phyloP scores from a whole-genome alignment of 2,888 invertebrate genomes.

The Rugalucina vietnamica region DNA sequence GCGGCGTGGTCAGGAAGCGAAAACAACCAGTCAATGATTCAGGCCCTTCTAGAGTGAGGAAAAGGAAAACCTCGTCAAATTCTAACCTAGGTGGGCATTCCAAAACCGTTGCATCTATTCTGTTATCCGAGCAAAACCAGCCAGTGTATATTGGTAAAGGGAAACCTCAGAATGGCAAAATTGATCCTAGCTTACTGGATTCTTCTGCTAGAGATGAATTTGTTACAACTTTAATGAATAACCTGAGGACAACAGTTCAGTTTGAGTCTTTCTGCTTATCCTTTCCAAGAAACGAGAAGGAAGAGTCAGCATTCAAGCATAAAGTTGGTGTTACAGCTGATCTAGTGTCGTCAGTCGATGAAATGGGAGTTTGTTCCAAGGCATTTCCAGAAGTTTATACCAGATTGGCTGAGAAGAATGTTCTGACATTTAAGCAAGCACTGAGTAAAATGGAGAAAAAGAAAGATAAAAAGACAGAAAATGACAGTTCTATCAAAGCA shows the following conservation, averaged over 20 bases:
- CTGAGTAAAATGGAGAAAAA: conserved; percentile 38
- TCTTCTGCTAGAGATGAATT: conserved; percentile 49
- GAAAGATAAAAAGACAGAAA: conserved; percentile 16
- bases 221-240: conserved; percentile 56
- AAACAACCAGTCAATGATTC: not conserved
- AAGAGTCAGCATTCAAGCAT: conserved; percentile 49
- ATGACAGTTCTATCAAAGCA: not conserved
- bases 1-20: conserved; percentile 31
- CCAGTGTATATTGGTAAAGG: conserved; percentile 3
- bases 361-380: conserved; percentile 30
- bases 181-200: conserved; percentile 32
- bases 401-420: conserved; percentile 41
- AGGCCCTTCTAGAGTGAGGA: conserved; percentile 17
- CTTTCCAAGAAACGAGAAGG: conserved; percentile 46
- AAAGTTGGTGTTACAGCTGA: conserved; percentile 39
- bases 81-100: conserved; percentile 49
- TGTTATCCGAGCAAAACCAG: conserved; percentile 38
- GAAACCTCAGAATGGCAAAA: not conserved
- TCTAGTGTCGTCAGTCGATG: conserved; percentile 32
- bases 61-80: conserved; percentile 23
- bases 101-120: conserved; percentile 57
- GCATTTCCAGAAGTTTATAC: conserved; percentile 41
- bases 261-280: conserved; percentile 63
- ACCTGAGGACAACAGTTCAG: conserved; percentile 59
- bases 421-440: conserved; percentile 51